Evolutionary conservation across 2,888 invertebrate species (phyloP).

Genomic region (Cheilosia scutellata): DNA sequence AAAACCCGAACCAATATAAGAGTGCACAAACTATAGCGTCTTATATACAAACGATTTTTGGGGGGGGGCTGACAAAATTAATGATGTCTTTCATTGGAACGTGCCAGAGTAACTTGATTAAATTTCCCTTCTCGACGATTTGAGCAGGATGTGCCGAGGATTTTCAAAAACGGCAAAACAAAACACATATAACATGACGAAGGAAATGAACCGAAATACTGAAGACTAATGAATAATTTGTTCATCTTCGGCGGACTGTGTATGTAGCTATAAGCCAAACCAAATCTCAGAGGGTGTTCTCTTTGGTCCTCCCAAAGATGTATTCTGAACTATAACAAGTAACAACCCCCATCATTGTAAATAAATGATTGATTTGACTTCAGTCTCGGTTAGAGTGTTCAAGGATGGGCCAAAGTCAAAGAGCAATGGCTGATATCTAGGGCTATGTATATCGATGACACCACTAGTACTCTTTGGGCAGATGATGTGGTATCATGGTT

Average conservation of each 20-base stretch:
- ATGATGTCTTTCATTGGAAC: constrained; percentile 75
- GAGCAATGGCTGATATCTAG: constrained; percentile 23
- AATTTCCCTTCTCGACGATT: constrained; percentile 65
- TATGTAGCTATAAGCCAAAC: constrained; percentile 2
- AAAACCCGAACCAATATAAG: constrained; percentile 42
- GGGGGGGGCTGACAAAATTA: constrained; percentile 60
- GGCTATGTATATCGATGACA: constrained; percentile 20
- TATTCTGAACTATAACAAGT: constrained; percentile 37
- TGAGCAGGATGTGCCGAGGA: constrained; percentile 43
- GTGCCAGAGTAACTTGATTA: constrained; percentile 76
- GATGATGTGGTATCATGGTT: constrained; percentile 68
- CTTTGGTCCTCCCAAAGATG: background rate
- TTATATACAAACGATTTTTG: constrained; percentile 7
- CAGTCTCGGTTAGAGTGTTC: background rate
- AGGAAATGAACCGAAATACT: constrained; percentile 74
- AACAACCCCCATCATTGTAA: constrained; percentile 39
- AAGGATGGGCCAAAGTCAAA: constrained; percentile 41
- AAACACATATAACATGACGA: constrained; percentile 39
- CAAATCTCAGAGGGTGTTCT: constrained; percentile 36
- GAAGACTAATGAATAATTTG: constrained; percentile 76
- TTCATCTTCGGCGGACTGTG: constrained; percentile 51
- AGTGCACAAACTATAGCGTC: constrained; percentile 1
- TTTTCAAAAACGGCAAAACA: constrained; percentile 41
- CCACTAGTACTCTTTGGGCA: constrained; percentile 51
- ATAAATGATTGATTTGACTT: constrained; percentile 74